Conservation (phyloP, 2,797 vertebrate genomes). For the Hyperoplus lanceolatus region DNA sequence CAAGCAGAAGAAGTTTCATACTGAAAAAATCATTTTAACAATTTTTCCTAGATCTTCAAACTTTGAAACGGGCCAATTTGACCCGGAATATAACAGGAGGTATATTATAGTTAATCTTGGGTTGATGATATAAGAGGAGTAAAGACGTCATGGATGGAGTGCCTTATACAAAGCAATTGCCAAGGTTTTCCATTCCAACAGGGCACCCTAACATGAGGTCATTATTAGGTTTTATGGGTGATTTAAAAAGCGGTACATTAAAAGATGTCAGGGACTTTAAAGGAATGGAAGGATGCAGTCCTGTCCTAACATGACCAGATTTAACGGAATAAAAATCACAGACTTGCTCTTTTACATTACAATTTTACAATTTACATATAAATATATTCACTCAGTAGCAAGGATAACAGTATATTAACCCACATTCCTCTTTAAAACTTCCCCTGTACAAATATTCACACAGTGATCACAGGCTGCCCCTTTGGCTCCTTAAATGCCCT, state of each 20-base stretch:
- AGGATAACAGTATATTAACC: not conserved
- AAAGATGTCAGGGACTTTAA: not conserved
- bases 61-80: too few species aligned
- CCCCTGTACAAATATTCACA: not conserved
- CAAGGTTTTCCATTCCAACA: slow-evolving; percentile 17
- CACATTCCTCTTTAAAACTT: not conserved
- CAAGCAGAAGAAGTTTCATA: too few species aligned
- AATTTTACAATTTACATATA: too few species aligned
- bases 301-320: not conserved
- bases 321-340: not conserved
- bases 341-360: not conserved
- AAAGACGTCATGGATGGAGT: slow-evolving; percentile 6
- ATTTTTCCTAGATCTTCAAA: too few species aligned
- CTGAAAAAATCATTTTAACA: too few species aligned
- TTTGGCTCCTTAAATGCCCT: slow-evolving; percentile 1
- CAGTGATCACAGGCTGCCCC: not conserved
- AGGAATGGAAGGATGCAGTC: not conserved
- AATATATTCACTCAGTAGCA: too few species aligned
- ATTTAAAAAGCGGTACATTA: slow-evolving; percentile 10
- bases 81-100: not conserved
- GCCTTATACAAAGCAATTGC: slow-evolving; percentile 23
- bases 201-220: slow-evolving; percentile 1
- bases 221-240: not conserved
- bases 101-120: slow-evolving; percentile 3
- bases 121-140: slow-evolving; percentile 11